phyloP scores from a whole-genome alignment of 2,888 invertebrate genomes.

The Periphyllus acericola region DNA sequence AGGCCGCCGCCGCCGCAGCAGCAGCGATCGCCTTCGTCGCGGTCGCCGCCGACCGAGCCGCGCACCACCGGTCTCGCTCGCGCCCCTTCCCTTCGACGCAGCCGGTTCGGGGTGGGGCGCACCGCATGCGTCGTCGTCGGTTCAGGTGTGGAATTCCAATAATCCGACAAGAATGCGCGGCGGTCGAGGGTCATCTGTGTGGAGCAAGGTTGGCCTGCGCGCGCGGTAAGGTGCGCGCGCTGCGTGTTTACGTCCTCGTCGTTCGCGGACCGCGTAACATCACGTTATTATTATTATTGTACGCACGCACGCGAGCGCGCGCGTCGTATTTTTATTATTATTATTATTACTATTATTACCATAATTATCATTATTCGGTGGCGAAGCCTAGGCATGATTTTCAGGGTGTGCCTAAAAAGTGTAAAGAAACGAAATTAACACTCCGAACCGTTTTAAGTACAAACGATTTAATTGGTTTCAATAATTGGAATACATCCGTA shows the following conservation, averaged over 20 bases:
- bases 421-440: too few relatives aligned
- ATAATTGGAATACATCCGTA: too few relatives aligned
- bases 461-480: too few relatives aligned
- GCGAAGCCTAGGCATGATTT: too few relatives aligned
- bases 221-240: background rate
- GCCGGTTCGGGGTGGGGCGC: constrained; percentile 27
- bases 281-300: background rate
- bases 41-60: constrained; percentile 34
- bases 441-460: too few relatives aligned
- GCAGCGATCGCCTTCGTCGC: background rate
- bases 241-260: constrained; percentile 28
- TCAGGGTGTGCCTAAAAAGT: too few relatives aligned
- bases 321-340: too few relatives aligned
- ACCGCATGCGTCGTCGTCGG: background rate
- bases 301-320: too few relatives aligned
- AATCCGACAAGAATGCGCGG: constrained; percentile 60
- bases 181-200: constrained; percentile 58
- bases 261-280: constrained; percentile 12
- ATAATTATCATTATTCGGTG: too few relatives aligned
- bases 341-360: too few relatives aligned
- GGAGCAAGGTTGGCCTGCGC: constrained; percentile 54
- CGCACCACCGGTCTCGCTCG: constrained; percentile 24
- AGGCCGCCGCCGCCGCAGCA: background rate
- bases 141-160: constrained; percentile 60
- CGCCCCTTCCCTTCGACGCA: background rate